Evolutionary conservation across 2,888 invertebrate genomes (phyloP).

Genomic region (Acanthosepion esculentum): DNA sequence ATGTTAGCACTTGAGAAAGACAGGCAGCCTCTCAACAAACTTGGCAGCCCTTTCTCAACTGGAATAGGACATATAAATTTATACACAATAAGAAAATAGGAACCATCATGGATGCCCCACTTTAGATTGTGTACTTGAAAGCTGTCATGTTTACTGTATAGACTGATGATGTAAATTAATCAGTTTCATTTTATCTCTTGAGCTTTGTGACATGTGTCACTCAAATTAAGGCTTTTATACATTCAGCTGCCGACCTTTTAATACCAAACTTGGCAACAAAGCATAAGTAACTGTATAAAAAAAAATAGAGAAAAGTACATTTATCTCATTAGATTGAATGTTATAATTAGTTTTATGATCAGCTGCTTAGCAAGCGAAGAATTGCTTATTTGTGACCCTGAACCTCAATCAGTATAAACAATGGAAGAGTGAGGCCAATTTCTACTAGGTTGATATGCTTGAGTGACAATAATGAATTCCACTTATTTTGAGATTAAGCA

Average conservation of each 20-base stretch:
- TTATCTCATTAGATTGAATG: background rate
- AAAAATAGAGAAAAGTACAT: background rate
- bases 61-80: background rate
- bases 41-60: background rate
- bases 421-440: background rate
- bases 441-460: background rate
- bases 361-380: background rate
- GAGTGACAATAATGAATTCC: background rate
- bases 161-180: background rate
- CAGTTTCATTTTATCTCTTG: background rate
- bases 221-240: background rate
- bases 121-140: background rate
- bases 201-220: background rate
- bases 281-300: background rate
- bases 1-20: background rate
- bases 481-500: background rate
- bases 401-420: background rate
- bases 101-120: background rate
- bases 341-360: slow-evolving; percentile 8
- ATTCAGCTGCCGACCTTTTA: background rate
- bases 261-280: slow-evolving; percentile 33
- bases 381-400: background rate
- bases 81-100: background rate
- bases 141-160: background rate
- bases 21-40: background rate